Evolutionary conservation across 2,113 vertebrate genomes (phyloP).

Genomic region (Scytalopus superciliaris): DNA sequence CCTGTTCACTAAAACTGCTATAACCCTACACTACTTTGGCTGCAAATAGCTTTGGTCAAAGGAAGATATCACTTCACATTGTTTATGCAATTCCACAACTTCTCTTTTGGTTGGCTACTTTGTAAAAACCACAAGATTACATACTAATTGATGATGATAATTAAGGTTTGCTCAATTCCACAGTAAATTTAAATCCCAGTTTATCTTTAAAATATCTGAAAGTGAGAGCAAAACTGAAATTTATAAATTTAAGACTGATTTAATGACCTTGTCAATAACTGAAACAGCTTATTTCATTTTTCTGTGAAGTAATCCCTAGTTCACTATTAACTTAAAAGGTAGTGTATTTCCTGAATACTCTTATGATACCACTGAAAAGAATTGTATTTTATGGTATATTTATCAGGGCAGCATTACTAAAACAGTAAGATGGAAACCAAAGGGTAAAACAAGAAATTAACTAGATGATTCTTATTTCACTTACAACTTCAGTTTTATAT

Average conservation of each 20-base stretch:
- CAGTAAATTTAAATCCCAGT: slow-evolving; percentile 59
- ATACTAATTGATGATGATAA: slow-evolving; percentile 69
- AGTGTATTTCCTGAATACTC: neutral
- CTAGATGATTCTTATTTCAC: slow-evolving; percentile 51
- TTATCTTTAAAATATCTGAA: slow-evolving; percentile 1
- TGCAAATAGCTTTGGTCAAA: neutral
- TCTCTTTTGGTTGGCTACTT: neutral
- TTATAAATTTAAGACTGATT: neutral
- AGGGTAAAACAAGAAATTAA: slow-evolving; percentile 77
- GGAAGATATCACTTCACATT: neutral
- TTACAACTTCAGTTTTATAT: slow-evolving; percentile 55
- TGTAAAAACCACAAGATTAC: neutral
- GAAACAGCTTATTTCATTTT: neutral
- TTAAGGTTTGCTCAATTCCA: slow-evolving; percentile 69
- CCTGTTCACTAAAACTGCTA: neutral
- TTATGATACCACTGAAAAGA: neutral
- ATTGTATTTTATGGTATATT: slow-evolving; percentile 23
- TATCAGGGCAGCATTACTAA: slow-evolving; percentile 51
- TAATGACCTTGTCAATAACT: neutral
- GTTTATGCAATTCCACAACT: neutral
- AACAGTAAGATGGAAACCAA: slow-evolving; percentile 79
- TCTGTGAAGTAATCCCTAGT: neutral
- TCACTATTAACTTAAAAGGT: neutral
- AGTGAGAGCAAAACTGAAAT: neutral
- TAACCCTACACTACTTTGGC: neutral